These are phyloP conservation scores for Danio aesculapii DNA, from an alignment of 2,797 vertebrate genomes.

Conservation along the genomic window DNA sequence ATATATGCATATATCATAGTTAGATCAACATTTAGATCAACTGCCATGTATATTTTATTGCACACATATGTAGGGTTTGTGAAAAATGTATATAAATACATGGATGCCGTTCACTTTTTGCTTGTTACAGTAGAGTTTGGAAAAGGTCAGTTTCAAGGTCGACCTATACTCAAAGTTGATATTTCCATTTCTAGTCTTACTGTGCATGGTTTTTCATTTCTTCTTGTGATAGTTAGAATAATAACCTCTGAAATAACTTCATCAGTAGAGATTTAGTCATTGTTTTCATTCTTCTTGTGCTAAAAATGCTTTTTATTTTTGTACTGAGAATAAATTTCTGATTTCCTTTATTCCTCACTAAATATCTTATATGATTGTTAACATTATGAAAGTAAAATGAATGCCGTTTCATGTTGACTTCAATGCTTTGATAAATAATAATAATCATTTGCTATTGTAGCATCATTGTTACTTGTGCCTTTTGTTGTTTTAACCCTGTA, in stretches of 20 bases:
- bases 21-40: constrained; percentile 35
- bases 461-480: background rate
- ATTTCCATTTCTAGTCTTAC: background rate
- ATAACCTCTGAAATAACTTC: background rate
- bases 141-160: background rate
- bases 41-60: constrained; percentile 45
- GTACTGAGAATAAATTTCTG: background rate
- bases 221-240: background rate
- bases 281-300: background rate
- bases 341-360: background rate
- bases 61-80: constrained; percentile 30
- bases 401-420: background rate
- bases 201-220: background rate
- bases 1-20: constrained; percentile 32
- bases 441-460: background rate
- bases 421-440: background rate
- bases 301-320: background rate
- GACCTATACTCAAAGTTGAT: background rate
- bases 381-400: background rate
- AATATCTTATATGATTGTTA: background rate
- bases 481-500: constrained; percentile 39
- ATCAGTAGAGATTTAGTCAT: background rate
- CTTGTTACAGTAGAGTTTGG: background rate
- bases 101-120: background rate
- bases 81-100: constrained; percentile 21